Evolutionary conservation across 2,113 vertebrate species (phyloP).

Genomic region (Onychostruthus taczanowskii): DNA sequence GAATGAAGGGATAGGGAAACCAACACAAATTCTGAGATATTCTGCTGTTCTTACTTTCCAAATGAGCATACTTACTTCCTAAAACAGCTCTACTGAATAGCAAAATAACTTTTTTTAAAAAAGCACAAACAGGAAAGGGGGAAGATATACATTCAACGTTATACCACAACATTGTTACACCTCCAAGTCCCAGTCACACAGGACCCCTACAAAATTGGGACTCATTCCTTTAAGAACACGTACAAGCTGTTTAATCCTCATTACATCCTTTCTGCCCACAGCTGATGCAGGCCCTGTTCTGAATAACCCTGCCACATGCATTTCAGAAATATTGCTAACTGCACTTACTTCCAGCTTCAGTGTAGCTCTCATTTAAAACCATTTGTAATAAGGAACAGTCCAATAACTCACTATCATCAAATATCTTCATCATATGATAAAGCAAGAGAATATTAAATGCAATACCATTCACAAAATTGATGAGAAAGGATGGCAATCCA

Average conservation of each 20-base stretch:
- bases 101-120: not conserved
- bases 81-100: not conserved
- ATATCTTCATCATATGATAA: not conserved
- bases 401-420: not conserved
- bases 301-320: not conserved
- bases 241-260: not conserved
- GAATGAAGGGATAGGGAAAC: not conserved
- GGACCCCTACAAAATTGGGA: not conserved
- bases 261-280: not conserved
- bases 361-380: not conserved
- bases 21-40: not conserved
- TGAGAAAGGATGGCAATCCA: not conserved
- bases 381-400: not conserved
- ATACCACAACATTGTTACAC: not conserved
- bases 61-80: not conserved
- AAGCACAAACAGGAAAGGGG: not conserved
- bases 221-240: not conserved
- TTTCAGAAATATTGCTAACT: not conserved
- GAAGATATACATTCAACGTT: not conserved
- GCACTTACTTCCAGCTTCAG: not conserved
- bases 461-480: not conserved
- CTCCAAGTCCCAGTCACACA: not conserved
- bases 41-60: not conserved
- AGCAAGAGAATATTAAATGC: not conserved
- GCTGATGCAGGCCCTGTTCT: rapidly evolving